Evolutionary conservation across 2,797 vertebrate species (phyloP), one percentile per base, ranked within the genome.

Genomic region (Mormyrus proboscirostris): DNA sequence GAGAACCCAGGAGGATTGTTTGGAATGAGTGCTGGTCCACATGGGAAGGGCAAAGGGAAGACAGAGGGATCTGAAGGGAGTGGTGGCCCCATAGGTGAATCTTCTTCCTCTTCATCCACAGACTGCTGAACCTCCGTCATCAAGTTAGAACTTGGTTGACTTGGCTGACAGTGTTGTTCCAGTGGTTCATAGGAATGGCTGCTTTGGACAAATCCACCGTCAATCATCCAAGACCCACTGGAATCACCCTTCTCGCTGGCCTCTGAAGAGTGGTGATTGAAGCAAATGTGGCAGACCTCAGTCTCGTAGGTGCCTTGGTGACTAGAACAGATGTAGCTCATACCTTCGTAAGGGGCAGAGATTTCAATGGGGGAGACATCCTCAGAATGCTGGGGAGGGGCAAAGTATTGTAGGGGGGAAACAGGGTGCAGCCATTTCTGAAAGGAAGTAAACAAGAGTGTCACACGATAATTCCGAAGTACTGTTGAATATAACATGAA

Each of bases 341-440:
- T 86, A n/a, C 82, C 47, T 44, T 44, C 3, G 6, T 86, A 69
- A 16, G 2, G 19, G 47, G 49, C 44, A 50, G 19, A 83, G 3
- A 90, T 49, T 33, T 88, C 89, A 19, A 88, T 49, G 22, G 41
- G 19, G 29, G 89, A 90, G 76, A 88, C 83, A 14, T 49, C 49
- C 19, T 90, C 87, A 22, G 44, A 12, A 38, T 47, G 3, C 33
- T n/a, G 73, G 19, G 59, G 38, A 47, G 44, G 3, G 1, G 12
- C 55, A 69, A 88, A 90, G 53, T 82, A 90, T 53, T 90, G 79
- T 10, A 59, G 87, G 53, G 57, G 22, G n/a, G 88, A 86, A 29
- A 44, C 16, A 44, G 87, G 87, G 55, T 59, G 44, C 53, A 88
- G 57, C 89, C 89, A 90, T 33, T 90, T 88, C 89, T 90, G 87